Evolutionary conservation across 2,113 vertebrate genomes (phyloP), one percentile per base, ranked within the genome.

Genomic region (Lethenteron camtschaticum): DNA sequence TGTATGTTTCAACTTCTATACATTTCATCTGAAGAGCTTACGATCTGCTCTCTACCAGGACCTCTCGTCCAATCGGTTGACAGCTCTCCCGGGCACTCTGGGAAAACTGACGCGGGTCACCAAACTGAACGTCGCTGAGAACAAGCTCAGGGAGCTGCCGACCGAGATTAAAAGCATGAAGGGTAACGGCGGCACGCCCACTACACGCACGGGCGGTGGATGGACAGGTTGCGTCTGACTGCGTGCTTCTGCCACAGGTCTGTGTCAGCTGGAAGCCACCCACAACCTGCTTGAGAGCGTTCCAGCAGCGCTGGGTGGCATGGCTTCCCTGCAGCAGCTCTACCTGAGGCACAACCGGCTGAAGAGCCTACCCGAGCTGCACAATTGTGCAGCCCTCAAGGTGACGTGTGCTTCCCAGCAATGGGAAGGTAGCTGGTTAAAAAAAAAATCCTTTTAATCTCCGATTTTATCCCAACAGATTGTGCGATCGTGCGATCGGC

Each of bases 301-400:
- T 2, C 89, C 94, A 55, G 59, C 79, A 10, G 78, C 82, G 60
- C 16, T 97, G 57, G 84, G 84, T 0, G 76, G 75, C 68, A 88
- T 99, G 86, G 77, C 79, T 0, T 84, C 83, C 68, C 78, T 99
- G 73, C 87, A 96, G 76, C 84, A 88, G 75, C 86, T 99, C 2
- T 91, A 89, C 75, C 79, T 99, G 72, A 78, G 83, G 72, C 88
- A 85, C 75, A 99, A 99, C 79, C 88, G 85, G 71, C 78, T 99
- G n/a, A 73, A 57, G 9, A 74, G 77, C 59, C 73, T 99, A 68
- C 90, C 90, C 0, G 80, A 85, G 63, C 77, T 96, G 14, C 75
- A 81, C 75, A 78, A 82, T 68, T 78, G 81, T 76, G 82, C 73
- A 71, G 72, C 79, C 0, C 80, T 99, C 59, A 94, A 95, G 86